A percentile compares a stretch with the other conserved stretches of the same genome.
Evolutionary conservation across 2,888 invertebrate genomes (phyloP).

Genomic region (Uloborus plumipes): DNA sequence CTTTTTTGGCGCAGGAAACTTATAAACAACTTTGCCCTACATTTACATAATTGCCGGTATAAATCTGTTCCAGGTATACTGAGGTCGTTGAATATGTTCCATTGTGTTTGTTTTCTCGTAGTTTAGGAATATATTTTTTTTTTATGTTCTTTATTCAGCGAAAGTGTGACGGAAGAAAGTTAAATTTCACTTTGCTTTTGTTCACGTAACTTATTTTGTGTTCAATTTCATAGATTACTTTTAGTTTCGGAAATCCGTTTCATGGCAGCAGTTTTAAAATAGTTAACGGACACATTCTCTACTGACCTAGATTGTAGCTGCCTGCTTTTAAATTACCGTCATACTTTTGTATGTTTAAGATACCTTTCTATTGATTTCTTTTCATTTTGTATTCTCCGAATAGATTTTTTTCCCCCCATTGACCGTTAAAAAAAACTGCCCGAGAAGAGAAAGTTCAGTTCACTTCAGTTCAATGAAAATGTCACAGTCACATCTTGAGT

Average conservation of each 20-base stretch:
- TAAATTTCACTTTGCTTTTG: constrained; percentile 2
- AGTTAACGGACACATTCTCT: too few relatives aligned
- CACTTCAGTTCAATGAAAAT: too few relatives aligned
- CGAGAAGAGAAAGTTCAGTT: too few relatives aligned
- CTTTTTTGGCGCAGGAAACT: constrained; percentile 3
- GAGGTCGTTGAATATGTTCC: neutral
- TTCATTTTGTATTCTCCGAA: too few relatives aligned
- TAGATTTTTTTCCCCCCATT: too few relatives aligned
- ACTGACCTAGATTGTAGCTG: too few relatives aligned
- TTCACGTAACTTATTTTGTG: constrained; percentile 9
- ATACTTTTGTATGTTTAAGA: too few relatives aligned
- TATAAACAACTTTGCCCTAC: constrained; percentile 47
- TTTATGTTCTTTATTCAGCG: neutral
- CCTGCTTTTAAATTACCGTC: too few relatives aligned
- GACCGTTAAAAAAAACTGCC: too few relatives aligned
- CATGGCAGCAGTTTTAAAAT: neutral
- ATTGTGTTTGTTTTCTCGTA: neutral
- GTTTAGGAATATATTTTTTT: neutral
- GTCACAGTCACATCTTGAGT: too few relatives aligned
- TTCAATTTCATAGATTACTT: constrained; percentile 1
- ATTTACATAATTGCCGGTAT: constrained; percentile 13
- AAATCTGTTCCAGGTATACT: constrained; percentile 6
- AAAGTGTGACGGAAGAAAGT: constrained; percentile 12
- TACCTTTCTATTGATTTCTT: too few relatives aligned
- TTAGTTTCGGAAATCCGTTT: constrained; percentile 9